phyloP scores from a whole-genome alignment of 1,140 invertebrate genomes.

The Eurosta solidaginis region DNA sequence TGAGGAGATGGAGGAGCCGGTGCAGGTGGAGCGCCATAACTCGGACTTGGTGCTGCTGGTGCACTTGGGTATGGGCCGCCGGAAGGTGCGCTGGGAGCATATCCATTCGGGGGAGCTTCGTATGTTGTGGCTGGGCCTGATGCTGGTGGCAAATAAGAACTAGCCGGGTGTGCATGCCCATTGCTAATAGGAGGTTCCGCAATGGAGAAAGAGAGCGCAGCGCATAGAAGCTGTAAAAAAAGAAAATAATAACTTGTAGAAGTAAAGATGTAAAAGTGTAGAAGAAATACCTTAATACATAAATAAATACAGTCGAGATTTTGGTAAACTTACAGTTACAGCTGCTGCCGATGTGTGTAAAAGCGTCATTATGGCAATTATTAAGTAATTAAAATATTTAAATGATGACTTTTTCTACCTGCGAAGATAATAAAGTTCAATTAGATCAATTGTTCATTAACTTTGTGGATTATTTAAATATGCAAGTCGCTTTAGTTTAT shows the following conservation, averaged over 20 bases:
- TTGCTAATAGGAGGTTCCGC: conserved; percentile 52
- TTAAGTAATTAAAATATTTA: background rate
- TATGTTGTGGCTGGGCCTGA: conserved; percentile 48
- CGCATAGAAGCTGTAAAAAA: conserved; percentile 45
- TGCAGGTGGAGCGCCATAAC: conserved; percentile 61
- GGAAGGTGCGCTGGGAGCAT: conserved; percentile 33
- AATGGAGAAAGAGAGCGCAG: conserved; percentile 40
- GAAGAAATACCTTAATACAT: background rate
- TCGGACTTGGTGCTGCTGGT: conserved; percentile 53
- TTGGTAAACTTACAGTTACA: background rate
- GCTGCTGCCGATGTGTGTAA: background rate
- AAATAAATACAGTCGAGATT: background rate
- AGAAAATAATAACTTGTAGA: background rate
- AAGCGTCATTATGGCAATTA: background rate
- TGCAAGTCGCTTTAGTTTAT: no score
- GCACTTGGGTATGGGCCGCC: conserved; percentile 54
- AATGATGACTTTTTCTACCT: background rate
- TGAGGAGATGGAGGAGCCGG: conserved; percentile 43
- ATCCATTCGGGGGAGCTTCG: background rate
- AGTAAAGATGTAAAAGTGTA: background rate
- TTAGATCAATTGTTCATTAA: background rate
- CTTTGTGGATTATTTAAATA: background rate
- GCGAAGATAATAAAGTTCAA: background rate
- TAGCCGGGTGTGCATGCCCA: conserved; percentile 36
- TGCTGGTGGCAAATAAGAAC: conserved; percentile 55